A percentile compares a stretch with the other conserved stretches of the same genome.
These are phyloP conservation scores for Onthophagus taurus DNA, from an alignment of 1,140 invertebrate species.

Conservation along the genomic window DNA sequence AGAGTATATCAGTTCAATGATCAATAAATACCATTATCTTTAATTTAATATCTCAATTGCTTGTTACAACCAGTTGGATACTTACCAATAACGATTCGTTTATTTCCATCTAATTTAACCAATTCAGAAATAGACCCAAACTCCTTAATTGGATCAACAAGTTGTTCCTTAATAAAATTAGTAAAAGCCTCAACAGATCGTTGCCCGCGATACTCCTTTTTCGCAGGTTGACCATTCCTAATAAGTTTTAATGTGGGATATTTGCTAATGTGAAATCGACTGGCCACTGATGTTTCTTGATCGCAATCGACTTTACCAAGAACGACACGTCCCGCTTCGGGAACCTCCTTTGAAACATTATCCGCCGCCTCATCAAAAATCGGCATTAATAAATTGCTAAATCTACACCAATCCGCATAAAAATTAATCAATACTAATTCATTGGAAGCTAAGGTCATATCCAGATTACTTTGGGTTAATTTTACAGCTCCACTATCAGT, in stretches of 20 bases:
- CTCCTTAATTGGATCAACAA: conserved; percentile 81
- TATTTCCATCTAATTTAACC: conserved; percentile 73
- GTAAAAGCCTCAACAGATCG: conserved; percentile 77
- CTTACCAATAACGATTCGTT: conserved; percentile 79
- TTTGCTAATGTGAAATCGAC: conserved; percentile 91
- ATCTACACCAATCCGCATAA: conserved; percentile 95
- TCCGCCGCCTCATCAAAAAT: conserved; percentile 94
- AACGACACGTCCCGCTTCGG: conserved; percentile 73
- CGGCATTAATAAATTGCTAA: conserved; percentile 91
- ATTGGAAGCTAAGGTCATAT: conserved; percentile 76
- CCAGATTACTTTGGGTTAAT: conserved; percentile 68
- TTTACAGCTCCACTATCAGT: conserved; percentile 65
- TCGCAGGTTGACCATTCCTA: conserved; percentile 85
- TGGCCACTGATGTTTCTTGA: conserved; percentile 71
- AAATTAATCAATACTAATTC: conserved; percentile 98
- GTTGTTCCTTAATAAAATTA: conserved; percentile 79
- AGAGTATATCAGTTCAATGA: no score
- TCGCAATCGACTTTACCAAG: conserved; percentile 98
- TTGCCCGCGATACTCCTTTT: conserved; percentile 88
- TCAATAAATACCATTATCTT: no score
- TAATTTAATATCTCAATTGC: no score
- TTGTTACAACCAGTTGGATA: no score
- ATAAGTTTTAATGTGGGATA: conserved; percentile 98
- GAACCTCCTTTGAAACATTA: conserved; percentile 71
- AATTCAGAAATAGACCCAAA: conserved; percentile 68